Conservation (phyloP, 2,797 vertebrate genomes). For the Leptatherina wallacei region DNA sequence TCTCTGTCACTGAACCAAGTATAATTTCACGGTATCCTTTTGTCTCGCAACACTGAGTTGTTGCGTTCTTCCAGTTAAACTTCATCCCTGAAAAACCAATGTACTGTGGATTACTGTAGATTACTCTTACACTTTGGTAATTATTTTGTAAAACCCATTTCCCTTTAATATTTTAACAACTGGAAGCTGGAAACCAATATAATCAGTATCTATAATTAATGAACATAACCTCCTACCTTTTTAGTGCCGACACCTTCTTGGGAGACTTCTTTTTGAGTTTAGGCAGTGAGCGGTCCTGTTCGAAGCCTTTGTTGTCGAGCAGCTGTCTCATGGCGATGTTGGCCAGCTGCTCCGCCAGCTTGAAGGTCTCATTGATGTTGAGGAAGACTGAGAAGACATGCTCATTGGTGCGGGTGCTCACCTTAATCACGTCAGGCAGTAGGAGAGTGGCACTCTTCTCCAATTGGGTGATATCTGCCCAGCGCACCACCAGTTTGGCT, state of each 20-base stretch:
- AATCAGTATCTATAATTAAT: conserved; percentile 15
- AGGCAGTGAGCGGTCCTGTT: conserved; percentile 94
- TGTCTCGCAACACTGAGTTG: neutral
- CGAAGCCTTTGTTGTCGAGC: conserved; percentile 97
- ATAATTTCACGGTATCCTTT: neutral
- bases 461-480: conserved; percentile 97
- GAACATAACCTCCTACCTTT: conserved; percentile 84
- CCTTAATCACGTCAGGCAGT: conserved; percentile 93
- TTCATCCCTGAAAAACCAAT: neutral
- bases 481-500: conserved; percentile 96
- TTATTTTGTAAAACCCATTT: conserved; percentile 1
- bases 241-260: conserved; percentile 95
- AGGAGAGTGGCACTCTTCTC: conserved; percentile 95
- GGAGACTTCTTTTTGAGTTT: conserved; percentile 97
- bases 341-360: conserved; percentile 96
- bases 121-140: neutral
- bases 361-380: conserved; percentile 97
- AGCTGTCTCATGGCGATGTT: conserved; percentile 98
- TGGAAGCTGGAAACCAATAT: neutral
- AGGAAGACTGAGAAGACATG: conserved; percentile 97
- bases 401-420: conserved; percentile 92
- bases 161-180: conserved; percentile 11
- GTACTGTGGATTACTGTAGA: neutral
- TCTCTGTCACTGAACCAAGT: neutral
- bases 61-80: conserved; percentile 1